Evolutionary conservation across 2,113 vertebrate species (phyloP), one percentile per base, ranked within the genome.

Genomic region (Thermophis baileyi): DNA sequence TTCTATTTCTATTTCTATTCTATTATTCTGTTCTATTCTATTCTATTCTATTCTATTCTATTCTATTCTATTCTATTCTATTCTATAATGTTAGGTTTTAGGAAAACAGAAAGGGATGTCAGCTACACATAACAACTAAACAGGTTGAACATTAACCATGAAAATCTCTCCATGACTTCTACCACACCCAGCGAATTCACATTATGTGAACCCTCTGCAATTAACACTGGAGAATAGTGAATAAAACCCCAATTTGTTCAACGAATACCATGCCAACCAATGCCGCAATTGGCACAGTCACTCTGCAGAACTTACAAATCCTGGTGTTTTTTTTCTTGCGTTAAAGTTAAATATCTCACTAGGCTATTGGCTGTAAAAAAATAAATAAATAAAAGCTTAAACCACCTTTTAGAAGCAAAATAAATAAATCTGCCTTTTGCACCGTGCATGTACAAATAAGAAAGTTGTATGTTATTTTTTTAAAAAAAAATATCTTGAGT

Each of bases 401-500:
- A 30, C 25, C 60, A 27, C 8, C 0, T n/a, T 69, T n/a, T 14
- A 12, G 63, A 14, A 69, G 30, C 1, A 0, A n/a, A 69, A 35
- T 69, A 69, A n/a, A 69, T 24, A 24, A 49, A 50, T 53, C 50
- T 22, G 6, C 20, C 16, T 54, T 51, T 88, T 35, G n/a, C 18
- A 7, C 25, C 3, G 1, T 27, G 85, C 46, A 49, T 40, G 35
- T 54, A 22, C 22, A 54, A 49, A 47, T 46, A 54, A 54, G 87
- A 53, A n/a, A 16, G 4, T 6, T 7, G 16, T 54, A 8, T 11
- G 22, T 51, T 57, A 54, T 30, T 12, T 54, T 11, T n/a, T n/a
- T n/a, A n/a, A 3, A 11, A 60, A 60, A 30, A 51, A 96, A 91
- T 92, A 92, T 93, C 93, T 7, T 88, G 63, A 88, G 0, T 40